A percentile compares a stretch with the other conserved stretches of the same genome.
Evolutionary conservation across 1,140 invertebrate species (phyloP).

Genomic region (Polypedilum pembai): DNA sequence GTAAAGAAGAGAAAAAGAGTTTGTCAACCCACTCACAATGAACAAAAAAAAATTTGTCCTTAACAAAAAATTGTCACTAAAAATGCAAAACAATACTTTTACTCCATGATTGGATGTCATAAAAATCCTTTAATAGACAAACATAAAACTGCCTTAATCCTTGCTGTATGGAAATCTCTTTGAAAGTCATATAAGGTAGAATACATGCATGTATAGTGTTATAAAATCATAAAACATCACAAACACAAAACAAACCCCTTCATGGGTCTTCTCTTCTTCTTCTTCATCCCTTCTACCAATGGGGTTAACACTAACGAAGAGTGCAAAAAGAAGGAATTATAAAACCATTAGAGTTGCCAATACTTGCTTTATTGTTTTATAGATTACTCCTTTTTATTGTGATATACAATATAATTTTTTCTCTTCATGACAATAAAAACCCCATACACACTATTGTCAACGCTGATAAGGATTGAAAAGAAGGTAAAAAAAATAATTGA

Average conservation of each 20-base stretch:
- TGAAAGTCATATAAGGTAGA: background rate
- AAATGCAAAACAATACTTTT: background rate
- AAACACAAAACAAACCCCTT: background rate
- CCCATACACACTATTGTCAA: background rate
- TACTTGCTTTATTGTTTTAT: constrained; percentile 26
- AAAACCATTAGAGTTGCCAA: constrained; percentile 21
- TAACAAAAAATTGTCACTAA: no score
- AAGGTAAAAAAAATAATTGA: constrained; percentile 7
- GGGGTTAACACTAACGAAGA: background rate
- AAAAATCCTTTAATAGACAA: background rate
- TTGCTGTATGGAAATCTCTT: background rate
- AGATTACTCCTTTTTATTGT: constrained; percentile 22
- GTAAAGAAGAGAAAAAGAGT: background rate
- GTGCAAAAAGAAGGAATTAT: constrained; percentile 1
- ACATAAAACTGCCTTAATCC: background rate
- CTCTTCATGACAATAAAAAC: background rate
- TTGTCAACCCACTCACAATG: background rate
- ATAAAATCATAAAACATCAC: background rate
- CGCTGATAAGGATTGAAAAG: background rate
- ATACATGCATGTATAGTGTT: background rate
- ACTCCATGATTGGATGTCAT: constrained; percentile 11
- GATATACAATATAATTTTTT: background rate
- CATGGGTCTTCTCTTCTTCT: background rate
- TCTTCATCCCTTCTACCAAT: background rate
- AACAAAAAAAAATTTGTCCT: background rate